phyloP scores from a whole-genome alignment of 2,797 vertebrate genomes.

The Xerus rutilus region DNA sequence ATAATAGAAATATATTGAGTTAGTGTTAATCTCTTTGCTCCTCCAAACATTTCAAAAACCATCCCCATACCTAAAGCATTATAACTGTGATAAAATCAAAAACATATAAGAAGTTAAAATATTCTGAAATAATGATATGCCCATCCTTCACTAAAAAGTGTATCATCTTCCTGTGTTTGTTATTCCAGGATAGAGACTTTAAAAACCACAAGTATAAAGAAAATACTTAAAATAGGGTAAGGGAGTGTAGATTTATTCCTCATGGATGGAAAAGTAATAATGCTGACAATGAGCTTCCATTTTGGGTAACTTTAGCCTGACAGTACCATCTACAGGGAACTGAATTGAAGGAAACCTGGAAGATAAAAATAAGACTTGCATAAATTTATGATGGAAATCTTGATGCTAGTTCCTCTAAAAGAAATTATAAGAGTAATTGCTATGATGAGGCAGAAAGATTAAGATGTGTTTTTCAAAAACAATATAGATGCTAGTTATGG shows the following conservation, averaged over 20 bases:
- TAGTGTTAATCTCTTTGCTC: not conserved
- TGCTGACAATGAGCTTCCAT: not conserved
- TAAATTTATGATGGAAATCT: not conserved
- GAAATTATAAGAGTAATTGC: not conserved
- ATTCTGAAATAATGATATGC: not conserved
- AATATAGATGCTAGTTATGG: not conserved
- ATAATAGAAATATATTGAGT: not conserved
- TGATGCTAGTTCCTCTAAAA: not conserved
- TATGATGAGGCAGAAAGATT: not conserved
- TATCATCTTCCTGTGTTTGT: not conserved
- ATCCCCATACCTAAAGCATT: not conserved
- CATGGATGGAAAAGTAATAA: not conserved
- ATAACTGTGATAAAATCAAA: not conserved
- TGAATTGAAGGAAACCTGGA: not conserved
- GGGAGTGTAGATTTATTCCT: not conserved
- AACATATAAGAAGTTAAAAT: not conserved
- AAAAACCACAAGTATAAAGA: not conserved
- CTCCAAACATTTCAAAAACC: not conserved
- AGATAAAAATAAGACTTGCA: not conserved
- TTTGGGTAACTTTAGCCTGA: not conserved
- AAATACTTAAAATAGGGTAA: not conserved
- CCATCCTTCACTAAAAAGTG: not conserved
- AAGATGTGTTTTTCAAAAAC: not conserved
- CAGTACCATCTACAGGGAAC: not conserved
- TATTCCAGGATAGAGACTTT: not conserved